Evolutionary conservation across 1,140 invertebrate species (phyloP).

Genomic region (Drosophila azteca): DNA sequence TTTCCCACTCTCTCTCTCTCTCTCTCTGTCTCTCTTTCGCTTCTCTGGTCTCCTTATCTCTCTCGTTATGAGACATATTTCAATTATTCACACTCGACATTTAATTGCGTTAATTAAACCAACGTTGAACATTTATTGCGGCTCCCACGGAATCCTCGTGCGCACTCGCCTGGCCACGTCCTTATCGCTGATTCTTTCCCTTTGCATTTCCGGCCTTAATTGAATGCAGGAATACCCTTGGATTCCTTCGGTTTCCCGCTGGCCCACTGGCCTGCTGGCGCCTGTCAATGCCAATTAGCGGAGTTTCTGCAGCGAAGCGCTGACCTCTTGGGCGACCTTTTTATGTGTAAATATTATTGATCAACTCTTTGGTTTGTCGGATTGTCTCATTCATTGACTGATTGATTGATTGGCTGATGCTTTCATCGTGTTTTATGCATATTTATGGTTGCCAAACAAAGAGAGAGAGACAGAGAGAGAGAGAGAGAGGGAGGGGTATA

Average conservation of each 20-base stretch:
- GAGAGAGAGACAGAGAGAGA: too few relatives aligned
- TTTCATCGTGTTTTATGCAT: slow-evolving; percentile 8
- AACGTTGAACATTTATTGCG: slow-evolving; percentile 56
- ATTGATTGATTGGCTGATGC: slow-evolving; percentile 53
- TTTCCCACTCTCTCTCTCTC: neutral
- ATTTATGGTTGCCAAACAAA: slow-evolving; percentile 15
- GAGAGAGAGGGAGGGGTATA: too few relatives aligned
- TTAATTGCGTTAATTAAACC: slow-evolving; percentile 61
- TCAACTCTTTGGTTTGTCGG: slow-evolving; percentile 31
- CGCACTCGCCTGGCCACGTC: slow-evolving; percentile 19
- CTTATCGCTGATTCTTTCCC: slow-evolving; percentile 38
- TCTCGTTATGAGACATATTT: slow-evolving; percentile 25
- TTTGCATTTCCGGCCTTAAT: slow-evolving; percentile 55
- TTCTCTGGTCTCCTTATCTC: neutral
- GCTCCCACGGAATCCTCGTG: neutral
- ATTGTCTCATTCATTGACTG: slow-evolving; percentile 30
- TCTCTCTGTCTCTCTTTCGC: slow-evolving; percentile 3
- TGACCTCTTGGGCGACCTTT: slow-evolving; percentile 27
- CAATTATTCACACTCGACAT: slow-evolving; percentile 50
- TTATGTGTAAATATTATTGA: slow-evolving; percentile 1
- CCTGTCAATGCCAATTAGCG: slow-evolving; percentile 47
- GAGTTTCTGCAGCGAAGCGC: neutral
- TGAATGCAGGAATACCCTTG: slow-evolving; percentile 43
- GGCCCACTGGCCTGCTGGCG: neutral
- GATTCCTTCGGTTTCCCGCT: too few relatives aligned